Evolutionary conservation across 2,888 invertebrate genomes (phyloP), one percentile per base, ranked within the genome.

Genomic region (Lymantria monacha): DNA sequence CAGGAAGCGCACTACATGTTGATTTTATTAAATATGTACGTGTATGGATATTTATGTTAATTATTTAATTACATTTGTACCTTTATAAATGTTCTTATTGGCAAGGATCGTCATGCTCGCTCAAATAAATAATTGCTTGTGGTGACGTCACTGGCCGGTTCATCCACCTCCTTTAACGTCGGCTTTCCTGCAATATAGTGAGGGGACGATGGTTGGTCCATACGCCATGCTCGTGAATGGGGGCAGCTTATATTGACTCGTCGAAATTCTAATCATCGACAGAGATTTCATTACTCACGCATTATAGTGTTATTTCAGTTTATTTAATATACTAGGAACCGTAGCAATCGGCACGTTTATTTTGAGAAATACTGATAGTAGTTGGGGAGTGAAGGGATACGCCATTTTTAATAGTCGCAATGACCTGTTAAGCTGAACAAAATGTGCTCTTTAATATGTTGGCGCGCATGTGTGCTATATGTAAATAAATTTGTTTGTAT

Each of bases 21-120:
- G 3, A 33, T 9, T 33, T 33, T 33, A 33, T 22, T 22, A 22
- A 22, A 22, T 22, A 33, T 33, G 1, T 33, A 33, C 1, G 9
- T 10, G 1, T 33, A 33, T 22, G 33, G 33, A 10, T 38, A 38
- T 38, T 38, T 8, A 12, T 41, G 41, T 41, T 41, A 41, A 41
- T 9, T 41, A 41, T 41, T 41, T 41, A 41, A 41, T 37, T 55
- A 47, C 33, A 40, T 9, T 12, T 11, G 31, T 11, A 40, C 10
- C 11, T 11, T 14, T 36, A 30, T 22, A 30, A 10, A 11, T 40
- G 52, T 9, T 47, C 41, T 41, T 41, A 41, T n/a, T 41, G 13
- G 41, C 41, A 41, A 38, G n/a, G 38, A 12, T 41, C 41, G 41
- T 41, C 41, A 41, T 14, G 41, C 41, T 41, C 41, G 41, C 41